Base-by-base conservation (phyloP, 1,140 invertebrate species). In the Scaptodrosophila lebanonensis region DNA sequence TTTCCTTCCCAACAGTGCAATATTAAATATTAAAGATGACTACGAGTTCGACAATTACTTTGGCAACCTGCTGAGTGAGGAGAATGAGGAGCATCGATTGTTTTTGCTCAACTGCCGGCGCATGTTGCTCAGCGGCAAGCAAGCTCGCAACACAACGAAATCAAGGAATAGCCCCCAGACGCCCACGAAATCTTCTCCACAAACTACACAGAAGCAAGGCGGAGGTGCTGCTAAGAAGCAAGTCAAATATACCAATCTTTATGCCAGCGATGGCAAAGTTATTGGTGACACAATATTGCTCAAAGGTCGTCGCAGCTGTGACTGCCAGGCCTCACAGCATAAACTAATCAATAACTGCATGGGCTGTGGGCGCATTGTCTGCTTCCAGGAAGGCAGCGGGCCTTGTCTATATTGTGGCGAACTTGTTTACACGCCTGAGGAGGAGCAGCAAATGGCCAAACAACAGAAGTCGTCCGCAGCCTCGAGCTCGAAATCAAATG, bases 341-440 rank as follows among this genome's bases (percentile, higher is more conserved):
- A 88, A 91, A 40, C 88, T 99, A 7, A 91, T 99, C 38, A 97
- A 95, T 83, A 99, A 99, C 88, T 99, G 98, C 76, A 79, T 95
- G 0, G 91, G 92, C 44, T 99, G 98, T 89, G 98, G 98, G 0
- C 89, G 97, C 60, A 94, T 99, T 75, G 94, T 99, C 15, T 99
- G 98, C 88, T 90, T 91, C 45, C 97, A 99, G 88, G 98, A 99
- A 89, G 97, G 98, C 1, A 93, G 96, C 25, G 98, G 98, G 0
- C 95, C 96, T 1, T 99, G 98, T 86, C 90, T 98, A 7, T 97
- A 94, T 76, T 99, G 98, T 89, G 93, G 92, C 1, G 91, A 92
- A 68, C 86, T 95, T 59, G 96, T 95, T 1, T 94, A 92, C 73
- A 93, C 93, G 1, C 88, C 89, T n/a, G 91, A 94, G 63, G 93